Evolutionary conservation across 2,888 invertebrate genomes (phyloP).

Genomic region (Eurytoma adleriae): DNA sequence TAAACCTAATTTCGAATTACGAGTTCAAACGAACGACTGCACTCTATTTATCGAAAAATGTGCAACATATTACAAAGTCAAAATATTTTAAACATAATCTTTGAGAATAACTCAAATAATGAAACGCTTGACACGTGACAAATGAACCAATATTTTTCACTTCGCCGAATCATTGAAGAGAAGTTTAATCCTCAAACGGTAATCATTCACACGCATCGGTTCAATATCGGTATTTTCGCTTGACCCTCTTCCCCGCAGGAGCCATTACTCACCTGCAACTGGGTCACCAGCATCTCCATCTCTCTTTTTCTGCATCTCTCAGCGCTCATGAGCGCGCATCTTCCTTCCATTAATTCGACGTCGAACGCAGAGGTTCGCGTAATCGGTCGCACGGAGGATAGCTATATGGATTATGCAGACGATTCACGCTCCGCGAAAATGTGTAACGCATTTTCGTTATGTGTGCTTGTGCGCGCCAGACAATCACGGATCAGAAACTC

Average conservation of each 20-base stretch:
- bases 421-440: slow-evolving; percentile 28
- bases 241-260: slow-evolving; percentile 56
- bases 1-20: too few relatives aligned
- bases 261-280: slow-evolving; percentile 62
- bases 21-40: too few relatives aligned
- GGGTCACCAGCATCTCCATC: slow-evolving; percentile 68
- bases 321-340: slow-evolving; percentile 20
- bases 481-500: slow-evolving; percentile 29
- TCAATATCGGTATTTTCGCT: slow-evolving; percentile 49
- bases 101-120: too few relatives aligned
- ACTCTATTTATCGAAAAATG: too few relatives aligned
- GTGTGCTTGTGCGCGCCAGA: slow-evolving; percentile 1
- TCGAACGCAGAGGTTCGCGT: not conserved
- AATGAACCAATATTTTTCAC: too few relatives aligned
- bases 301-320: slow-evolving; percentile 13
- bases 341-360: slow-evolving; percentile 38
- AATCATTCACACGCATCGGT: not conserved
- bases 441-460: slow-evolving; percentile 19
- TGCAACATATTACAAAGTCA: too few relatives aligned
- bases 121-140: too few relatives aligned
- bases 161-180: not conserved
- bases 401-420: slow-evolving; percentile 36
- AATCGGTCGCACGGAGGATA: slow-evolving; percentile 28
- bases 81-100: too few relatives aligned
- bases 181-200: slow-evolving; percentile 2